These are phyloP conservation scores for Calidris pugnax DNA, from an alignment of 2,113 vertebrate genomes.

Conservation along the genomic window DNA sequence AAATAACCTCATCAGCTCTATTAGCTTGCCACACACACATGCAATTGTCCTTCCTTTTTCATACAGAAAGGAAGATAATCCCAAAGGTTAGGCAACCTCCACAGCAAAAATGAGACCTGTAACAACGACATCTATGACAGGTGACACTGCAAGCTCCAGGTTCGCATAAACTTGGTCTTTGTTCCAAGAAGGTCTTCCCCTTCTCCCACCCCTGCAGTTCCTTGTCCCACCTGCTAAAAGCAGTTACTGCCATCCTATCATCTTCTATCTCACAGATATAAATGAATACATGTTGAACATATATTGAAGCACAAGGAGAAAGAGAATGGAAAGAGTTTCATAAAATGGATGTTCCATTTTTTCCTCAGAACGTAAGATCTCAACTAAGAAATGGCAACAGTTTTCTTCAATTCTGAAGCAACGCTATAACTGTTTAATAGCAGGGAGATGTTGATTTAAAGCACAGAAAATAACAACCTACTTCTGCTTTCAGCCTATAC, in stretches of 20 bases:
- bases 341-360: neutral
- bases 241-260: neutral
- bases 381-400: neutral
- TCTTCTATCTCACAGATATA: neutral
- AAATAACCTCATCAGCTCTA: neutral
- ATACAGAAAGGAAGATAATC: neutral
- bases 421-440: neutral
- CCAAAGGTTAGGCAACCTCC: neutral
- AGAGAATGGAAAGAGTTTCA: neutral
- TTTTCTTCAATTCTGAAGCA: neutral
- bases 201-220: neutral
- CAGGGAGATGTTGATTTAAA: neutral
- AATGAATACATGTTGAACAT: neutral
- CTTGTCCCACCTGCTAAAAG: neutral
- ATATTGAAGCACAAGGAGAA: neutral
- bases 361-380: neutral
- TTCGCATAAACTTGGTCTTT: neutral
- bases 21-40: neutral
- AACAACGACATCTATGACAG: neutral
- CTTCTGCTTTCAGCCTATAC: neutral
- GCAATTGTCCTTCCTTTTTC: neutral
- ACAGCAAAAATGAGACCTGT: neutral
- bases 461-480: neutral
- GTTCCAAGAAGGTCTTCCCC: neutral
- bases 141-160: neutral